Evolutionary conservation across 2,113 vertebrate species (phyloP), one percentile per base, ranked within the genome.

Genomic region (Nothoprocta perdicaria): DNA sequence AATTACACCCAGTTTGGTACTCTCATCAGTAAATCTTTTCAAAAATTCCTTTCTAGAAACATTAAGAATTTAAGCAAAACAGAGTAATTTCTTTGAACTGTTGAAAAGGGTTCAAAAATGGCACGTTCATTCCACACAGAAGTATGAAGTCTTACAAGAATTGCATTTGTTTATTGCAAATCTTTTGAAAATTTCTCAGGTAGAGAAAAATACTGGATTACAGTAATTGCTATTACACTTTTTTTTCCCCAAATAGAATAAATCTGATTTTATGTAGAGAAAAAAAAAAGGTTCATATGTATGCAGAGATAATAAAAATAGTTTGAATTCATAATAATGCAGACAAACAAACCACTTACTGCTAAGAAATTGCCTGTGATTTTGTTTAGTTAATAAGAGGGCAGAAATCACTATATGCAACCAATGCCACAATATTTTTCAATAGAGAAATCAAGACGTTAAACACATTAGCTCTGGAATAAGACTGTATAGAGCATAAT

Each of bases 271-370:
- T 74, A 75, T 71, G 60, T 63, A 83, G 82, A 63, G 79, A 33
- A n/a, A 38, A 85, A 85, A 63, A 82, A 33, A n/a, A 38, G 2
- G 68, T 57, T 93, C 76, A 52, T 92, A 67, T 58, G 14, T 41
- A 89, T 93, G 57, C 84, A 83, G 57, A 12, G 46, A 82, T 79
- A 83, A 46, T 78, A 89, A 55, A 73, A 91, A 27, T 46, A 80
- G 55, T 80, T 67, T 80, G 72, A 83, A 85, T 86, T 87, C 1
- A 83, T 85, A 91, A 77, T 92, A 85, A 91, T 60, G 61, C 65
- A 88, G 76, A 41, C 78, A 90, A 94, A 92, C 71, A 91, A 96
- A 94, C 67, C 43, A 67, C 57, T 93, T 93, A 77, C 69, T 91
- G 79, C 93, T 75, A 62, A 67, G 46, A 92, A 91, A 26, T 43